Evolutionary conservation across 2,797 vertebrate species (phyloP).

Genomic region (Eospalax fontanierii): DNA sequence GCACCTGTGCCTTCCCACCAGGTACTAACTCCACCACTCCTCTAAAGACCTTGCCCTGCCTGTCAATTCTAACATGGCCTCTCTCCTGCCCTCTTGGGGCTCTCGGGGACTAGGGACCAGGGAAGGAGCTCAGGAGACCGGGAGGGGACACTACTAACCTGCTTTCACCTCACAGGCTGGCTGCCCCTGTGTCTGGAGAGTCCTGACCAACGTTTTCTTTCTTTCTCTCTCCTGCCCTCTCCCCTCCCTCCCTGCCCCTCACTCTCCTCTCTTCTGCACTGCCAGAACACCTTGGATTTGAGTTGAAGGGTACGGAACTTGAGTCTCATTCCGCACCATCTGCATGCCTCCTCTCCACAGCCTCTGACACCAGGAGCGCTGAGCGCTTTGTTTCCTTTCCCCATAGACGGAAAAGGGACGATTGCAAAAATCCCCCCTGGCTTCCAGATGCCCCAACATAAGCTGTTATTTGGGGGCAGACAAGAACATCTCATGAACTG

Average conservation of each 20-base stretch:
- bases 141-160: constrained; percentile 81
- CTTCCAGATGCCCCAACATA: constrained; percentile 15
- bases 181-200: constrained; percentile 90
- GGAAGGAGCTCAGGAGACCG: constrained; percentile 70
- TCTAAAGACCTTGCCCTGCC: constrained; percentile 87
- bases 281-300: constrained; percentile 99
- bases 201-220: constrained; percentile 93
- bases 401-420: constrained; percentile 36
- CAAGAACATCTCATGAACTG: not conserved
- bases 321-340: constrained; percentile 78
- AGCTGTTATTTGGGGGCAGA: constrained; percentile 1
- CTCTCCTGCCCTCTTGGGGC: constrained; percentile 65
- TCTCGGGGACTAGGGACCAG: constrained; percentile 64
- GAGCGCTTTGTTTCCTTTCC: constrained; percentile 67
- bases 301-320: constrained; percentile 99
- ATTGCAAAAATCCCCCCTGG: constrained; percentile 56
- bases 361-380: constrained; percentile 51
- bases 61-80: constrained; percentile 81
- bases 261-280: constrained; percentile 91
- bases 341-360: constrained; percentile 37
- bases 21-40: constrained; percentile 88
- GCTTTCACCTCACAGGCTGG: constrained; percentile 85
- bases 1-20: constrained; percentile 82
- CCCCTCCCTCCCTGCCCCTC: constrained; percentile 80
- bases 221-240: constrained; percentile 85